These are phyloP conservation scores for Lepeophtheirus nordmannii DNA, from an alignment of 2,888 invertebrate genomes.

Conservation along the genomic window DNA sequence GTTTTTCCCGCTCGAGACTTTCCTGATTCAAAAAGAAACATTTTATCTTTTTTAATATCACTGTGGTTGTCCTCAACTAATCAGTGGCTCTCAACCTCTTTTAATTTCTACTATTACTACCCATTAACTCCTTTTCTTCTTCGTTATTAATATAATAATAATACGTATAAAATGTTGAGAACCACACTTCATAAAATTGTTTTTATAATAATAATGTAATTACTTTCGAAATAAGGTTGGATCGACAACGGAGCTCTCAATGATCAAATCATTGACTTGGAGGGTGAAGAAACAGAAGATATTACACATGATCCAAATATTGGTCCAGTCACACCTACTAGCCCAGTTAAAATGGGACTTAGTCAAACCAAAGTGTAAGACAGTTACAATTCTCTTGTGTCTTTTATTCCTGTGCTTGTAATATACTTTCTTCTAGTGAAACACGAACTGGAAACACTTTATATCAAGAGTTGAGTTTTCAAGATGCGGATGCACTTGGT, in stretches of 20 bases:
- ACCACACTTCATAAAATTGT: no score
- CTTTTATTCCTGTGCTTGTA: neutral
- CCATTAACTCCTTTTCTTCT: no score
- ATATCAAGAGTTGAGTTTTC: slow-evolving; percentile 83
- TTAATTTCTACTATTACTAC: no score
- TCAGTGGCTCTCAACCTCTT: no score
- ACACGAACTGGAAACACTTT: slow-evolving; percentile 75
- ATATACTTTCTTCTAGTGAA: slow-evolving; percentile 44
- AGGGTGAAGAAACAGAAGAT: slow-evolving; percentile 25
- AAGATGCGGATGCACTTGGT: slow-evolving; percentile 56
- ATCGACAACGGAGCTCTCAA: neutral
- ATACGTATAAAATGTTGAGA: no score
- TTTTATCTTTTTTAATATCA: no score
- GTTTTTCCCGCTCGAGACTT: no score
- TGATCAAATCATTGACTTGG: slow-evolving; percentile 5
- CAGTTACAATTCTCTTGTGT: neutral
- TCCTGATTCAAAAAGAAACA: no score
- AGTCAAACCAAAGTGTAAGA: slow-evolving; percentile 28
- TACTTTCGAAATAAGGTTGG: neutral
- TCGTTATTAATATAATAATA: no score
- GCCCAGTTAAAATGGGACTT: neutral
- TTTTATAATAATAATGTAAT: no score
- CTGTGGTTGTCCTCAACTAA: no score
- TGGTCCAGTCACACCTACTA: slow-evolving; percentile 24
- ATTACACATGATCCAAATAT: slow-evolving; percentile 26